Conservation (phyloP, 2,888 invertebrate species). For the Pterostichus niger region DNA sequence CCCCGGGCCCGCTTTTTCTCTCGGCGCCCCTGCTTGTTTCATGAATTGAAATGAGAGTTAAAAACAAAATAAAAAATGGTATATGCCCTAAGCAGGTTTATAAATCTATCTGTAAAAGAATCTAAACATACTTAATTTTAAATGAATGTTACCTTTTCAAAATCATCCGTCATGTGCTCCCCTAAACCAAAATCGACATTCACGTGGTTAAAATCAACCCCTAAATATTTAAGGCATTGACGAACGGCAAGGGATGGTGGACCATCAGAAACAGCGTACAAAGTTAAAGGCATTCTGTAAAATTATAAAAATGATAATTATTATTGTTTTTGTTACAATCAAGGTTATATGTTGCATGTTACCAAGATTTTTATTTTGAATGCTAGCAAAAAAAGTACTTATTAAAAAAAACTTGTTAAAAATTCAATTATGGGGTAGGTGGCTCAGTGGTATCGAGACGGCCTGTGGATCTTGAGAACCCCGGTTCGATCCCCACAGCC, state of each 20-base stretch:
- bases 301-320: background rate
- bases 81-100: too few species aligned
- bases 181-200: slow-evolving; percentile 85
- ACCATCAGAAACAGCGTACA: slow-evolving; percentile 88
- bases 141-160: slow-evolving; percentile 80
- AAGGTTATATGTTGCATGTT: background rate
- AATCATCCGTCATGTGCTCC: slow-evolving; percentile 87
- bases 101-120: too few species aligned
- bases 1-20: too few species aligned
- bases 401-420: too few species aligned
- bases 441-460: too few species aligned
- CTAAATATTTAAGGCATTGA: slow-evolving; percentile 83
- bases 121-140: background rate
- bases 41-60: too few species aligned
- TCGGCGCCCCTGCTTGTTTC: too few species aligned
- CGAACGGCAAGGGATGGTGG: slow-evolving; percentile 88
- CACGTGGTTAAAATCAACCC: slow-evolving; percentile 83
- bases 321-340: slow-evolving; percentile 17
- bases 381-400: background rate
- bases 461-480: too few species aligned
- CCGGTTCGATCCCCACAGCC: too few species aligned
- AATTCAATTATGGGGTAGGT: too few species aligned
- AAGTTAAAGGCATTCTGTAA: slow-evolving; percentile 79
- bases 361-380: background rate
- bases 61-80: too few species aligned